A percentile compares a stretch with the other conserved stretches of the same genome.
Conservation (phyloP, 2,797 vertebrate species). For the Capromys pilorides region DNA sequence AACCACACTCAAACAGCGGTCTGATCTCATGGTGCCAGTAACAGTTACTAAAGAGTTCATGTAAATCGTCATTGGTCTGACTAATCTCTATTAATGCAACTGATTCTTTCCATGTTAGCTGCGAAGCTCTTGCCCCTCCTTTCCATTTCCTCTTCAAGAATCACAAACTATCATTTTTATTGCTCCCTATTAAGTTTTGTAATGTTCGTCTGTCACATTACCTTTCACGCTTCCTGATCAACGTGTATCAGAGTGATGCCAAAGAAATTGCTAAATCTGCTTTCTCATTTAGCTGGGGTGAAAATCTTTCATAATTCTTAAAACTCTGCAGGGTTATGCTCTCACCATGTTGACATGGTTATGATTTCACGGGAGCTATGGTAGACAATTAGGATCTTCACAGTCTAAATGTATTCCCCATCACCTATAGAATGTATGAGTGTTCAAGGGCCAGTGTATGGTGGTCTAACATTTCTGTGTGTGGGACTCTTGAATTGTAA, state of each 20-base stretch:
- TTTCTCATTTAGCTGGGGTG: constrained; percentile 28
- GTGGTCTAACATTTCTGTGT: background rate
- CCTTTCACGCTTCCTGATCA: constrained; percentile 57
- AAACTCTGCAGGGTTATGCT: background rate
- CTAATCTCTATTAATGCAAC: constrained; percentile 78
- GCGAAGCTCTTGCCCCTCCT: background rate
- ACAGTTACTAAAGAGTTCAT: constrained; percentile 64
- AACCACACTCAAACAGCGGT: constrained; percentile 35
- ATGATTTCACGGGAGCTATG: background rate
- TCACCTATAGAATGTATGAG: background rate
- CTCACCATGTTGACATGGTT: background rate
- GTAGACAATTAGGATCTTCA: background rate
- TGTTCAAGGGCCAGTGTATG: background rate
- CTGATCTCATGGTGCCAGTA: constrained; percentile 67
- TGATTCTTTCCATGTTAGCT: constrained; percentile 77
- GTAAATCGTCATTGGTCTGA: constrained; percentile 64
- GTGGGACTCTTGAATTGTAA: background rate
- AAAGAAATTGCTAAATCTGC: background rate
- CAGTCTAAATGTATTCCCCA: background rate
- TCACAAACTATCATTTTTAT: background rate
- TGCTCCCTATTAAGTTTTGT: background rate
- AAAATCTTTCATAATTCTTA: background rate
- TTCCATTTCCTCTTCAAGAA: background rate
- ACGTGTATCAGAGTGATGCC: constrained; percentile 60
- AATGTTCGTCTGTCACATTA: background rate